Evolutionary conservation across 2,113 vertebrate genomes (phyloP), one percentile per base, ranked within the genome.

Genomic region (Harpagus bidentatus): DNA sequence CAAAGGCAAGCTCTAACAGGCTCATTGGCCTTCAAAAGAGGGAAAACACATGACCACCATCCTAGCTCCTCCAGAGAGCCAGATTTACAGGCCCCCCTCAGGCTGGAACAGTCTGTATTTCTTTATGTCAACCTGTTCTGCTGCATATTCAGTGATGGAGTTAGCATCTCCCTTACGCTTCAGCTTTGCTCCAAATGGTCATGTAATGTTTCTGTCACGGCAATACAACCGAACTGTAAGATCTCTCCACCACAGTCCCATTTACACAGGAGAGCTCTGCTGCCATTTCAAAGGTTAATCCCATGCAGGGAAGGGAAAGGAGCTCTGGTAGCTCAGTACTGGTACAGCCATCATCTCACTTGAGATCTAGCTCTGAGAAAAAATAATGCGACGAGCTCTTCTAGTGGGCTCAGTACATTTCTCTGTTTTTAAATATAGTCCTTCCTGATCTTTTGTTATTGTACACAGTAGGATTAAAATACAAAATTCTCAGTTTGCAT

Each of bases 391-490:
- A 31, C 1, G 1, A 53, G 78, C 25, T 87, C 59, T 86, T 55
- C 79, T 45, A 62, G 62, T 16, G 29, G 52, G 76, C 72, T 82
- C 61, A 8, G 40, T 61, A 61, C 17, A n/a, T 85, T 91, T 95
- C 83, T 91, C 55, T 93, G 69, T 8, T 93, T 93, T 92, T 67
- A 96, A 88, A 93, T 67, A 67, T 21, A 93, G 95, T 78, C 34
- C 76, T 95, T 96, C 83, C 94, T 90, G 88, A 83, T 71, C 50
- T 83, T 91, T 90, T 95, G 90, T 90, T 88, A 45, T 36, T 28
- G 58, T 55, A 50, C 0, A 3, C 62, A 78, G 80, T 19, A 76
- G 25, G 53, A 82, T 69, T 82, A 69, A 82, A 93, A 90, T 58
- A 42, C 76, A 87, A 62, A 96, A 45, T 18, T 53, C 77, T 45